Conservation (phyloP, 2,888 invertebrate genomes). For the Pyrgus malvae region DNA sequence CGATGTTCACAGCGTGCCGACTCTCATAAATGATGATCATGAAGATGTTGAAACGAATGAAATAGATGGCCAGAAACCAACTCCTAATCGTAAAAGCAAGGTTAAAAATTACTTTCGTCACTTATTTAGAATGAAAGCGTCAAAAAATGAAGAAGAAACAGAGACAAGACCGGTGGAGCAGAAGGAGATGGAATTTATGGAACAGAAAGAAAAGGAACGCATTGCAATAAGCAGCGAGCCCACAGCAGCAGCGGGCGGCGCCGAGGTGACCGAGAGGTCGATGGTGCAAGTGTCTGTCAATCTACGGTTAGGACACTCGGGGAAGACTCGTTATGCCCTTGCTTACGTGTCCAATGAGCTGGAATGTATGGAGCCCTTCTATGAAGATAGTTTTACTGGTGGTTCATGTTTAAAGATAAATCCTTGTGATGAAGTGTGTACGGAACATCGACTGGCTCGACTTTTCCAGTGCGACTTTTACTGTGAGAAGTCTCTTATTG, state of each 20-base stretch:
- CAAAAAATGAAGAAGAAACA: too few relatives aligned
- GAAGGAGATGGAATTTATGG: too few relatives aligned
- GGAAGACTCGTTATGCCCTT: conserved; percentile 42
- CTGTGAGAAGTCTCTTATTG: conserved; percentile 47
- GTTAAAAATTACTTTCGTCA: conserved; percentile 40
- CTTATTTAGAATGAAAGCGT: conserved; percentile 32
- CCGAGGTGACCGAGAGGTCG: conserved; percentile 32
- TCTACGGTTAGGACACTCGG: conserved; percentile 41
- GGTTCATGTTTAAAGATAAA: conserved; percentile 75
- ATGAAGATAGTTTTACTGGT: conserved; percentile 73
- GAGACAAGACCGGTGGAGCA: too few relatives aligned
- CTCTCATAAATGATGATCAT: conserved; percentile 4
- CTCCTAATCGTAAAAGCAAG: conserved; percentile 33
- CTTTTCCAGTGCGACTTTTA: conserved; percentile 64
- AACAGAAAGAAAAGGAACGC: not conserved
- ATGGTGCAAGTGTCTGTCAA: conserved; percentile 46
- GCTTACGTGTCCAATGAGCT: conserved; percentile 48
- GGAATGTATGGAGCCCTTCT: conserved; percentile 58
- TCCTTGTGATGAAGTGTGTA: conserved; percentile 49
- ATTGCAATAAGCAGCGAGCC: not conserved
- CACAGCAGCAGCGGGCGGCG: not conserved
- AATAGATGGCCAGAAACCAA: conserved; percentile 22
- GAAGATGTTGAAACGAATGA: conserved; percentile 19
- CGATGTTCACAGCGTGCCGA: conserved; percentile 19
- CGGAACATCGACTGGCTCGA: conserved; percentile 46